phyloP scores from a whole-genome alignment of 2,113 vertebrate species.

The Takifugu bimaculatus region DNA sequence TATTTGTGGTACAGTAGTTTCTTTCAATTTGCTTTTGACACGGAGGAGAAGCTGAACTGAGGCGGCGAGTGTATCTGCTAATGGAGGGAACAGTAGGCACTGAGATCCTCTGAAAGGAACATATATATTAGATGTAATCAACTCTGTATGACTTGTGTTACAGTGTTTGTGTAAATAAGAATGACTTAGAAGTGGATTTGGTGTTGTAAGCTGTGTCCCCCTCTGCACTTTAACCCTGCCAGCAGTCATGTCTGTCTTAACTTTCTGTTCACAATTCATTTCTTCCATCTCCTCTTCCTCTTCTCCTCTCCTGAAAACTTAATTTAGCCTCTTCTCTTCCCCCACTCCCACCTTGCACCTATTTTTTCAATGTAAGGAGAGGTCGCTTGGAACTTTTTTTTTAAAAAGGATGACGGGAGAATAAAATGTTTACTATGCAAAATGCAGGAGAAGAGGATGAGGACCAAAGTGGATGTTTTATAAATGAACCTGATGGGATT shows the following conservation, averaged over 20 bases:
- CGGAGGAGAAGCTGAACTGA: conserved; percentile 1
- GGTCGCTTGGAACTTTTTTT: too few species aligned
- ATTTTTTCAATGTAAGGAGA: too few species aligned
- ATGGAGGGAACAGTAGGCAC: background rate
- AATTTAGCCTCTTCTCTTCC: conserved; percentile 3
- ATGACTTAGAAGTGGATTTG: conserved; percentile 47
- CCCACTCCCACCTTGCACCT: background rate
- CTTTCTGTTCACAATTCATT: background rate
- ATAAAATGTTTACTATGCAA: conserved; percentile 69
- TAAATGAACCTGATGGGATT: conserved; percentile 25
- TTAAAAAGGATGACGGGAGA: conserved; percentile 3
- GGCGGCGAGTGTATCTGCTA: too few species aligned
- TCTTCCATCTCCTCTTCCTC: conserved; percentile 3
- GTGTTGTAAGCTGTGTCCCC: conserved; percentile 6
- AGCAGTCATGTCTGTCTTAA: conserved; percentile 1
- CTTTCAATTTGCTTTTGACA: conserved; percentile 41
- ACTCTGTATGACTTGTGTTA: conserved; percentile 55
- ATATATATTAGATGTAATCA: conserved; percentile 53
- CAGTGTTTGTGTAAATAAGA: conserved; percentile 60
- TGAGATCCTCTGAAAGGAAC: conserved; percentile 45
- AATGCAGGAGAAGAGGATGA: conserved; percentile 34
- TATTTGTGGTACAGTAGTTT: conserved; percentile 58
- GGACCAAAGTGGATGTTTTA: conserved; percentile 28
- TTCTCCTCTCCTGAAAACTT: background rate
- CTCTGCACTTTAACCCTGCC: conserved; percentile 10